Evolutionary conservation across 2,888 invertebrate species (phyloP).

Genomic region (Pachycephus smyrnensis): DNA sequence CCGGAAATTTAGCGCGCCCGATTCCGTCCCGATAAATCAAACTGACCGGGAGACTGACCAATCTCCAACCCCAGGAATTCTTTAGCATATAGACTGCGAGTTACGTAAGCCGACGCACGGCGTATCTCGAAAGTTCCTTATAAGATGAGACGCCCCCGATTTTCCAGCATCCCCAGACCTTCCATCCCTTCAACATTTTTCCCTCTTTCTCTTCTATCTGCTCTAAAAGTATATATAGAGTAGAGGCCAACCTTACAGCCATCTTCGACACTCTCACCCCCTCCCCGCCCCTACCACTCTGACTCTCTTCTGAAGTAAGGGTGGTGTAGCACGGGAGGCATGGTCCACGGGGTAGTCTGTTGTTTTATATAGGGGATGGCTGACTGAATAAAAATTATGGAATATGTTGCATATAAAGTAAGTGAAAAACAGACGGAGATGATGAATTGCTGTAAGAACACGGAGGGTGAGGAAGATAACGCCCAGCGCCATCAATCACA

Average conservation of each 20-base stretch:
- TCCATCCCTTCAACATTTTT: constrained; percentile 70
- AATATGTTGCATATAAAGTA: constrained; percentile 68
- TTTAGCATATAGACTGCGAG: constrained; percentile 61
- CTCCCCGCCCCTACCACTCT: constrained; percentile 8
- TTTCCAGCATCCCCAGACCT: constrained; percentile 29
- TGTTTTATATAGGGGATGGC: constrained; percentile 35
- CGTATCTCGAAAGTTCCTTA: constrained; percentile 3
- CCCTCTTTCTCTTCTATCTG: neutral
- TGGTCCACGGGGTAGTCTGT: constrained; percentile 14
- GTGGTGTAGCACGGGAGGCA: neutral
- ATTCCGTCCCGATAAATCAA: constrained; percentile 64
- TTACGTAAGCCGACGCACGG: constrained; percentile 48
- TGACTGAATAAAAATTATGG: constrained; percentile 67
- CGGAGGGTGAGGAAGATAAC: constrained; percentile 62
- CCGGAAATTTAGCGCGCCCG: constrained; percentile 61
- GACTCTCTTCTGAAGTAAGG: neutral
- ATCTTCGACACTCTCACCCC: constrained; percentile 51
- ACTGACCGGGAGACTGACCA: constrained; percentile 52
- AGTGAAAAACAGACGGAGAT: constrained; percentile 67
- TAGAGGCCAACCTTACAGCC: constrained; percentile 47
- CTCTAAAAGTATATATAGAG: neutral
- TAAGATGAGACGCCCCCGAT: constrained; percentile 2
- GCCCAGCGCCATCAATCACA: constrained; percentile 64
- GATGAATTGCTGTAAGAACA: constrained; percentile 63
- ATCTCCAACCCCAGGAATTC: constrained; percentile 55